Evolutionary conservation across 2,888 invertebrate genomes (phyloP), one percentile per base, ranked within the genome.

Genomic region (Cyaniris semiargus): DNA sequence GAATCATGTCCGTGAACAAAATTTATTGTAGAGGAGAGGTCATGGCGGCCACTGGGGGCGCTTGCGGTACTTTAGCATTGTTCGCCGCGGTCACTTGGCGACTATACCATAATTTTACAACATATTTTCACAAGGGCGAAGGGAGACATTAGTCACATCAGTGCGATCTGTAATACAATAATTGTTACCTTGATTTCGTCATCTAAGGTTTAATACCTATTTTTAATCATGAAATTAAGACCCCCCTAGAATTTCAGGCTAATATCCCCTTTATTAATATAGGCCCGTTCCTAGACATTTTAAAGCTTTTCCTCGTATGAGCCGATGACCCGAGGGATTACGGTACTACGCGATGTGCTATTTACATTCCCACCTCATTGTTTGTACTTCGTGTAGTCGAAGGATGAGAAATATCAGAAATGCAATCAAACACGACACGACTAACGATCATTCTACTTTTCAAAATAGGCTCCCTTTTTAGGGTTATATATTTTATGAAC

Each of bases 311-410:
- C 86, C 85, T 87, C 88, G 87, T 66, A 87, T 89, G 88, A 89
- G 90, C 89, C 90, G 89, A 88, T 89, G 90, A 90, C 90, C 90
- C 85, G 87, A 85, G 87, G 84, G 85, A 87, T 89, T 90, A 90
- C 90, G 91, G 90, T 90, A 90, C 89, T 85, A 85, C 83, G 81
- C 81, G 81, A 84, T 83, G 81, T 83, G 85, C 84, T 86, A 85
- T 85, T 84, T 86, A 88, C 86, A 84, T 86, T 84, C 84, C 85
- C 86, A 85, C 82, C 81, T 81, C 82, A 81, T 83, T 82, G 83
- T 82, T 82, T 82, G 82, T 81, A 81, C 81, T 83, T 82, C 81
- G 81, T 82, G 81, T 82, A 81, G 82, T 81, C 80, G 81, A 83
- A 83, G 82, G 83, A 82, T 83, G 81, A 82, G 83, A 83, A 81